Percentiles rank a stretch among this genome's conserved stretches.
Conservation (phyloP, 2,797 vertebrate species). For the Dallia pectoralis region DNA sequence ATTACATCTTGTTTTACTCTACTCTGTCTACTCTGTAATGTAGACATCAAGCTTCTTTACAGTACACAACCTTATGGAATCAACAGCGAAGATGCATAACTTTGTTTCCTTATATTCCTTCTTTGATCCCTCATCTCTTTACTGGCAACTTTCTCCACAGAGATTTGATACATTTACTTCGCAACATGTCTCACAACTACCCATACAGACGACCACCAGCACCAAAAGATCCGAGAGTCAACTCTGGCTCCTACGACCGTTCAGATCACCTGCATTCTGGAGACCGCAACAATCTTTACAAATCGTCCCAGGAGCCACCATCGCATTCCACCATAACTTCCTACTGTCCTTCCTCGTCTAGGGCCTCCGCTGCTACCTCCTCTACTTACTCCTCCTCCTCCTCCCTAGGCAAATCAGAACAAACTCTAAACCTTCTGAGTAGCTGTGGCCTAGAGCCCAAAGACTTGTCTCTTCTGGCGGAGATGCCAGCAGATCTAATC, state of each 20-base stretch:
- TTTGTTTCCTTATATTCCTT: background rate
- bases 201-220: constrained; percentile 40
- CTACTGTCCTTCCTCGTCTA: constrained; percentile 9
- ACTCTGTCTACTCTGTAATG: no score
- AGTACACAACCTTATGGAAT: background rate
- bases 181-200: constrained; percentile 62
- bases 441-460: constrained; percentile 70
- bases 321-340: constrained; percentile 23
- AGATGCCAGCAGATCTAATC: constrained; percentile 70
- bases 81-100: no score
- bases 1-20: no score
- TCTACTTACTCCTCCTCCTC: constrained; percentile 3
- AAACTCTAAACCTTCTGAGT: constrained; percentile 62
- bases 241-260: constrained; percentile 18
- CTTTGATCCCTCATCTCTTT: constrained; percentile 40
- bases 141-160: constrained; percentile 60
- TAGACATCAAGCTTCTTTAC: background rate
- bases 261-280: constrained; percentile 22
- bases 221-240: constrained; percentile 36
- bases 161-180: constrained; percentile 37
- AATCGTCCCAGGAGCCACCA: constrained; percentile 21
- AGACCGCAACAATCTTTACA: constrained; percentile 25
- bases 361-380: background rate
- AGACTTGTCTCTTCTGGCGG: constrained; percentile 67
- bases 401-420: constrained; percentile 34